Conservation (phyloP, 2,888 invertebrate genomes). For the Alcis repandata region DNA sequence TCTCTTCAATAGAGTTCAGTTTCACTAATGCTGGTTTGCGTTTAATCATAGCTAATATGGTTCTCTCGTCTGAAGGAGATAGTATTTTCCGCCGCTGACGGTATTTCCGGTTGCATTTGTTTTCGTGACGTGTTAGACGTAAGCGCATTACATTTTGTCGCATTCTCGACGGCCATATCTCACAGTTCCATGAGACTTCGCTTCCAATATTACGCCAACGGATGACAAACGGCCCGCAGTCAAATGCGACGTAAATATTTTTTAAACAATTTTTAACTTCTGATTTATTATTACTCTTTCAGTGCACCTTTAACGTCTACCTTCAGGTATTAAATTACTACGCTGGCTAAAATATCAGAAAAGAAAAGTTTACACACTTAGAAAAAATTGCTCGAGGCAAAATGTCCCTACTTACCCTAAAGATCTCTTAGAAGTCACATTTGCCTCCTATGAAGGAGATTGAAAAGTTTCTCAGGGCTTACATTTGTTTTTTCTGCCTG, state of each 20-base stretch:
- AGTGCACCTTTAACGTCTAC: conserved; percentile 19
- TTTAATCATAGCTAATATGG: conserved; percentile 69
- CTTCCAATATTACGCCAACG: conserved; percentile 70
- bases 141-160: conserved; percentile 73
- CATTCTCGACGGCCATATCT: conserved; percentile 69
- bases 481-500: conserved; percentile 69
- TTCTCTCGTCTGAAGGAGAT: conserved; percentile 62
- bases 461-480: conserved; percentile 64
- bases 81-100: conserved; percentile 56
- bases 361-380: conserved; percentile 35
- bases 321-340: conserved; percentile 39
- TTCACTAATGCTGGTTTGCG: conserved; percentile 69
- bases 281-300: conserved; percentile 35
- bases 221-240: conserved; percentile 71
- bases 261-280: conserved; percentile 48
- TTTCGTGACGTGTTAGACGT: conserved; percentile 68
- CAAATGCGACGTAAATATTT: conserved; percentile 65
- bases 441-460: conserved; percentile 58
- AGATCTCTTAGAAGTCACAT: conserved; percentile 56
- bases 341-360: conserved; percentile 37
- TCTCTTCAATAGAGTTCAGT: conserved; percentile 75
- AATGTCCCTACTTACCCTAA: conserved; percentile 52
- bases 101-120: conserved; percentile 69
- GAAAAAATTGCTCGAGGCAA: conserved; percentile 45
- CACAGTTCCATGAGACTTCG: conserved; percentile 67